Evolutionary conservation across 2,113 vertebrate genomes (phyloP), one percentile per base, ranked within the genome.

Genomic region (Protobothrops flavoviridis): DNA sequence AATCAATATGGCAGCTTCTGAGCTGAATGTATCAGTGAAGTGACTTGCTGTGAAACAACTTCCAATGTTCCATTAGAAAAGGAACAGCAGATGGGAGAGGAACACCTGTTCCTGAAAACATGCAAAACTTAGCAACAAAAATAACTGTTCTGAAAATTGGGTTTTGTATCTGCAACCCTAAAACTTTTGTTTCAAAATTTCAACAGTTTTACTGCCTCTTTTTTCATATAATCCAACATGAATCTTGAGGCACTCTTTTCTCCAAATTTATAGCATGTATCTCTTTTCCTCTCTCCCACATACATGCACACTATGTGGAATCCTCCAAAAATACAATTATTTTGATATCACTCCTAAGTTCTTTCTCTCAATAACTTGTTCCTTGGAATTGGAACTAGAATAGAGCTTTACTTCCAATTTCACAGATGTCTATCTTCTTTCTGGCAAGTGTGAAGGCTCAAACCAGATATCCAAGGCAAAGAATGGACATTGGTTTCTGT

Each of bases 391-490:
- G 6, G 10, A 85, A 43, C 89, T 94, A 61, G 61, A 91, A 43
- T 91, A 9, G 87, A 94, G 57, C 74, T 87, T 26, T 85, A 33
- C 85, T 24, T 87, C 91, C 88, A 94, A 87, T 85, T 92, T 91
- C 69, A 26, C 64, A 91, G 59, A 81, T 89, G 85, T 93, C 59
- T 74, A 92, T 53, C 90, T 96, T 87, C 56, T 86, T 85, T 85
- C 94, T 29, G n/a, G 15, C 45, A 3, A 29, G 81, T 6, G 29
- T 91, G 48, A 87, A 95, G 52, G 53, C 91, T 90, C 90, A 94
- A 52, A 89, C 93, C 53, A 55, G 45, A 56, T 33, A 33, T 50
- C 26, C 89, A 86, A 39, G 33, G 90, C 29, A 29, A 23, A 53
- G 53, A n/a, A 93, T 39, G 43, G 89, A 29, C 11, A 93, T 33